Conservation (phyloP, 2,113 vertebrate species). For the Hippocampus mohnikei region DNA sequence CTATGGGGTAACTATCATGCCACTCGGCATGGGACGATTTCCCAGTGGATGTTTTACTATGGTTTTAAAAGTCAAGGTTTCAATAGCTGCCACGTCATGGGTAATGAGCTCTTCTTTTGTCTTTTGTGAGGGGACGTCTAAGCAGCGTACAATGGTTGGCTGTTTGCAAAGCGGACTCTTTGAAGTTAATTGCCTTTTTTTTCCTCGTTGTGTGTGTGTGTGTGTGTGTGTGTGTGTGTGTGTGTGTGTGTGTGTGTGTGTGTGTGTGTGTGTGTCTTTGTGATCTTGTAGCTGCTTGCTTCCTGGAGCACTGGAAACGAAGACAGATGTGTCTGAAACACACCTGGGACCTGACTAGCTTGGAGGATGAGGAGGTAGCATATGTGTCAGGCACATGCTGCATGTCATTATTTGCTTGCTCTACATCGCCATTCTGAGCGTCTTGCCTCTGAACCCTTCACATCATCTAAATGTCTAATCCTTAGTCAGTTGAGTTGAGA, state of each 20-base stretch:
- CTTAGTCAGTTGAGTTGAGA: slow-evolving; percentile 2
- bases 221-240: too few relatives aligned
- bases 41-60: too few relatives aligned
- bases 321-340: slow-evolving; percentile 90
- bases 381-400: not conserved
- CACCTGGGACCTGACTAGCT: slow-evolving; percentile 89
- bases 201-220: too few relatives aligned
- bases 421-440: not conserved
- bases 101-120: too few relatives aligned
- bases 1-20: slow-evolving; percentile 85
- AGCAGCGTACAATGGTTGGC: too few relatives aligned
- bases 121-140: too few relatives aligned
- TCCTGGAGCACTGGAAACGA: slow-evolving; percentile 96
- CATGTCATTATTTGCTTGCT: not conserved
- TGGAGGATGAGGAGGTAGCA: slow-evolving; percentile 91
- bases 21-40: not conserved
- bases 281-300: slow-evolving; percentile 83
- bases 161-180: too few relatives aligned
- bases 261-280: too few relatives aligned
- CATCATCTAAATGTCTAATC: not conserved
- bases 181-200: too few relatives aligned
- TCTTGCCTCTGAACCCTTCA: not conserved
- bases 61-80: too few relatives aligned
- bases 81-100: too few relatives aligned
- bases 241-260: too few relatives aligned